Base-by-base conservation (phyloP, 2,888 invertebrate genomes). In the Clusia tigrina region DNA sequence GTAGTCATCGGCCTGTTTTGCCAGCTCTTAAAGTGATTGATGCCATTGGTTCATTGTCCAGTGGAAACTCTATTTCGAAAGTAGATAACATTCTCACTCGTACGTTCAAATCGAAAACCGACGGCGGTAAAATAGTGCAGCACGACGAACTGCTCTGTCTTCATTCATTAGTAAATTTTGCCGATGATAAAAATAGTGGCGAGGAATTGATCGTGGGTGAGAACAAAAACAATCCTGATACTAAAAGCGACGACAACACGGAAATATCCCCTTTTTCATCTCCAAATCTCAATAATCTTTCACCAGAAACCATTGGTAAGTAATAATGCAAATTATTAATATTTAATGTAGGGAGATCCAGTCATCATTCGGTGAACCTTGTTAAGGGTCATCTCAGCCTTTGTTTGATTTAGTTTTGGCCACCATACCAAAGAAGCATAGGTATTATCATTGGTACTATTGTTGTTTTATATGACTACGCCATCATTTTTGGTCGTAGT, bases 1-100 rank as follows among this genome's bases (percentile, higher is more conserved):
- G 91, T n/a, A 93, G 91, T 72, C 87, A 91, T 71, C 86, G 93
- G 56, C 93, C 93, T 0, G 90, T 94, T 22, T 90, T 91, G 71
- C 88, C 93, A 81, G 88, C 87, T 0, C 81, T 89, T 2, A 85
- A 85, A 66, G 83, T 78, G 0, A 79, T 76, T 32, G 81, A 79
- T 53, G 67, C 72, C 6, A 71, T 75, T 26, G 68, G 57, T 18
- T 53, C 48, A 24, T 55, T 60, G 22, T 60, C 37, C 37, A 58
- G 38, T 54, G 48, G 52, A 10, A 64, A 54, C 38, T 2, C 60
- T 5, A 63, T 58, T 23, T 22, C 22, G 2, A 69, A 74, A 48
- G 55, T 70, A 5, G 78, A 79, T 2, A 70, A 69, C 26, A 10
- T 79, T 2, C 18, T 78, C 9, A 79, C 78, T 42, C 69, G 74